Base-by-base conservation (phyloP, 2,888 invertebrate species). In the Stramonita haemastoma region DNA sequence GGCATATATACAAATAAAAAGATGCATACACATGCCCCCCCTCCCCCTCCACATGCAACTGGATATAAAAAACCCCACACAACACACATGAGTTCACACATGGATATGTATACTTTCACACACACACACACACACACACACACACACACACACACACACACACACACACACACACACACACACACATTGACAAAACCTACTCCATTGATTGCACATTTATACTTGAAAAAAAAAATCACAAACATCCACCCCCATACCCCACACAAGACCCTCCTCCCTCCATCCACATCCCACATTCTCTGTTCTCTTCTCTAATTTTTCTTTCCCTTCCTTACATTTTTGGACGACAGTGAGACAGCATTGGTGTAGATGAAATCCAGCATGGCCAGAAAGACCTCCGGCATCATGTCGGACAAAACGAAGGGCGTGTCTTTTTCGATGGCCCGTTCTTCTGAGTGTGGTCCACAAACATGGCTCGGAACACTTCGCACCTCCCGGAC, bases 301-400 rank as follows among this genome's bases (percentile, higher is more conserved):
- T 26, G 2, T 77, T 26, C 73, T 1, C 29, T 13, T 29, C 11
- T 77, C 29, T 29, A 29, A 2, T n/a, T 26, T 13, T n/a, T n/a
- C 70, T 93, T 15, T 19, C 34, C 32, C 17, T 34, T 32, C 36
- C 95, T 94, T 91, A 95, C 95, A 87, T 93, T 95, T 92, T 95
- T 95, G 83, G 93, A 91, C 66, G 93, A 94, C 2, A 95, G 92
- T 46, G 94, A 95, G 87, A 94, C 95, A 93, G 94, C 93, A 90
- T 95, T 95, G 87, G 95, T 95, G 92, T 95, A 95, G 87, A 95
- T 94, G 89, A 94, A 95, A 89, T 95, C 95, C 90, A 95, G 86
- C 94, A 95, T 93, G 29, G 95, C 93, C 32, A 94, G 85, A 90
- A 95, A 95, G 32, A 95, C 93, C 56, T 95, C 95, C 29, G 94